phyloP scores from a whole-genome alignment of 2,113 vertebrate species.

The Anas platyrhynchos region DNA sequence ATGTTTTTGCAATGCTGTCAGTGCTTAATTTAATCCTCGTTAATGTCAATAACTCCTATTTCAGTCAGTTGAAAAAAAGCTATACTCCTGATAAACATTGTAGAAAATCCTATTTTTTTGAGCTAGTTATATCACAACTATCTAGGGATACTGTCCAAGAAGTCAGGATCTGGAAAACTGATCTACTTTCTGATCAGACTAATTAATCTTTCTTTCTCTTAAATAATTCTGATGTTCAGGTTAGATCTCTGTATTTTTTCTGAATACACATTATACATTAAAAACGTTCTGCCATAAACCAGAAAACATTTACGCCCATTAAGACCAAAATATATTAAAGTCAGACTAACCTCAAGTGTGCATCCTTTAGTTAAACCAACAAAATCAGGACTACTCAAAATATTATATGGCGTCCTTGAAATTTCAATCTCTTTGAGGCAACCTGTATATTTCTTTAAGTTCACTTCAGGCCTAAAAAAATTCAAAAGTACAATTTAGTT shows the following conservation, averaged over 20 bases:
- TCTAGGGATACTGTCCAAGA: not conserved
- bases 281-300: not conserved
- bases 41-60: not conserved
- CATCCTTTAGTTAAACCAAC: conserved; percentile 96
- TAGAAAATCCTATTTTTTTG: not conserved
- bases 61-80: not conserved
- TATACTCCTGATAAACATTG: not conserved
- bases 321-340: not conserved
- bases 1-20: not conserved
- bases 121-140: not conserved
- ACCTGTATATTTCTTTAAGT: conserved; percentile 87
- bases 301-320: not conserved
- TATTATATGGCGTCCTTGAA: conserved; percentile 92
- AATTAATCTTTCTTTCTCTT: not conserved
- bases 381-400: conserved; percentile 93
- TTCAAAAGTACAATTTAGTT: not conserved
- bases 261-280: not conserved
- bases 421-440: conserved; percentile 97
- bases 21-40: not conserved
- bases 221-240: not conserved
- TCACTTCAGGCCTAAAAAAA: conserved; percentile 89
- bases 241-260: not conserved
- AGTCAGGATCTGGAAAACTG: not conserved
- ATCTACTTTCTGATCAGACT: not conserved
- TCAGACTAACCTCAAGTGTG: conserved; percentile 85